Base-by-base conservation (phyloP, 1,140 invertebrate genomes). In the Anagrus nilaparvatae region DNA sequence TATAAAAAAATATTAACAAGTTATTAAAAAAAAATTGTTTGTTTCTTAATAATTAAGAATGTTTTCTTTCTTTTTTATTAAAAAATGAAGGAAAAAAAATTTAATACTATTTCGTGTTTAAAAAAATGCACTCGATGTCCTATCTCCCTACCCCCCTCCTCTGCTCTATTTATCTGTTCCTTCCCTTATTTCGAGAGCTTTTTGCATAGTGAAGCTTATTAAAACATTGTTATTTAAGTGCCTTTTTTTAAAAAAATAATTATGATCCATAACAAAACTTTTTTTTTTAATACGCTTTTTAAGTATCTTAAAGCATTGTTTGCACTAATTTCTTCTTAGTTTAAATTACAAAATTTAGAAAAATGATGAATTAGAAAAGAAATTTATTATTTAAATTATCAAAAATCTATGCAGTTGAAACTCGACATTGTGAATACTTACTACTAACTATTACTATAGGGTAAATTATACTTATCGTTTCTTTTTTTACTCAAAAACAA, bases 41-140 rank as follows among this genome's bases (percentile, higher is more conserved):
- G 61, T 67, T 68, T 65, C 58, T 57, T 54, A 62, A 66, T 60
- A 58, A 65, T 61, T 65, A 61, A n/a, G n/a, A 61, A 63, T 65
- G 63, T 64, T 64, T 62, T 62, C 54, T 65, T 58, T 66, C 61
- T 61, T 52, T 67, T 67, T 61, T 66, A 52, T 37, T 63, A 58
- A 52, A 56, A 59, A 65, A 56, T 61, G 66, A 48, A 65, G 59
- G 52, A 55, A 61, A 62, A 61, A 61, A 63, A 65, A 56, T 58
- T 65, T 58, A 64, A 51, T 67, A 64, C n/a, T n/a, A n/a, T n/a
- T n/a, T n/a, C 66, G 63, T 68, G 65, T 68, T 66, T 54, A 59
- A 40, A 40, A 48, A 50, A 49, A 40, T 28, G 44, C 29, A 41
- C 39, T 46, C 21, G 39, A 32, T 40, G 32, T 45, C 43, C 37